Conservation (phyloP, 2,113 vertebrate genomes). For the Diadophis punctatus region DNA sequence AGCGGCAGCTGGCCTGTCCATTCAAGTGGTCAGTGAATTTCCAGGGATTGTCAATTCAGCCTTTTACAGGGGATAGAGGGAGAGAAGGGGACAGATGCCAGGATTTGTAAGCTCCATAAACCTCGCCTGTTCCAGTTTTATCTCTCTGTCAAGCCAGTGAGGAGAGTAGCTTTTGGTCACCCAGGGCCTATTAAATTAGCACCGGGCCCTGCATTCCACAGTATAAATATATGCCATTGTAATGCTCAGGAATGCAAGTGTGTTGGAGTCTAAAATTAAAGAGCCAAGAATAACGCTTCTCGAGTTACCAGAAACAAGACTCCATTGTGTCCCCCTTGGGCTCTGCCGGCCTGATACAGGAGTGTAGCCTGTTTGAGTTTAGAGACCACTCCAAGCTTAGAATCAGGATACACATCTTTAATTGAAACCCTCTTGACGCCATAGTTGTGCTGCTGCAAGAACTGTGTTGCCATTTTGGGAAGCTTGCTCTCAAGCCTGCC, state of each 20-base stretch:
- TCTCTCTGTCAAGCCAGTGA: background rate
- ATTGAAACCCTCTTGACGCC: background rate
- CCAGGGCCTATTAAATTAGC: constrained; percentile 49
- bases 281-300: constrained; percentile 54
- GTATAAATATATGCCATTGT: constrained; percentile 71
- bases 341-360: constrained; percentile 8
- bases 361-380: background rate
- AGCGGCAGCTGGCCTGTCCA: background rate
- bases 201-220: constrained; percentile 59
- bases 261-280: constrained; percentile 67
- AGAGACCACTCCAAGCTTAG: constrained; percentile 25
- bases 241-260: constrained; percentile 64
- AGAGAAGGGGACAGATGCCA: fast-evolving
- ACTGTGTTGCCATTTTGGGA: background rate
- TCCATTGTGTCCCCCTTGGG: constrained; percentile 64
- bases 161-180: constrained; percentile 25
- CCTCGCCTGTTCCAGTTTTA: constrained; percentile 16
- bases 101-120: constrained; percentile 25
- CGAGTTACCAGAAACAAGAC: constrained; percentile 71
- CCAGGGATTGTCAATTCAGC: background rate
- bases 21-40: background rate
- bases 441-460: background rate
- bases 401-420: fast-evolving
- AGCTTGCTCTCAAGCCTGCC: background rate
- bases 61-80: background rate